phyloP scores from a whole-genome alignment of 2,888 invertebrate species.

The Dugesia japonica region DNA sequence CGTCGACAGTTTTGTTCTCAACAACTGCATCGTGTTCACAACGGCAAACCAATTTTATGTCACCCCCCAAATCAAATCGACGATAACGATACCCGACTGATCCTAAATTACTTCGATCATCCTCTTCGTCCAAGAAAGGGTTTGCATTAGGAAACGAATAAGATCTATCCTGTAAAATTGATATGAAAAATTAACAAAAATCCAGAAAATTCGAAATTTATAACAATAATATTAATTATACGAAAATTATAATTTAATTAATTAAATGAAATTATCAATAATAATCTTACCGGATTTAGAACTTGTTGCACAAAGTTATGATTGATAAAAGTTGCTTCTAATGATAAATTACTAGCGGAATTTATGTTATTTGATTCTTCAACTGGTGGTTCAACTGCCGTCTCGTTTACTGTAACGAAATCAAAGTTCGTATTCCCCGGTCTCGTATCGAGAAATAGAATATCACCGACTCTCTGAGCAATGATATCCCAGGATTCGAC shows the following conservation, averaged over 20 bases:
- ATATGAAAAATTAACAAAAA: no score
- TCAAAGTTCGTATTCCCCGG: slow-evolving; percentile 54
- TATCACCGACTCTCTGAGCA: slow-evolving; percentile 54
- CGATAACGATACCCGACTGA: slow-evolving; percentile 85
- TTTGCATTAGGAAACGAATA: slow-evolving; percentile 75
- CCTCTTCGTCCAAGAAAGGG: slow-evolving; percentile 80
- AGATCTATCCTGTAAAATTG: slow-evolving; percentile 64
- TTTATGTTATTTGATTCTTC: slow-evolving; percentile 84
- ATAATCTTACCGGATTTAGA: slow-evolving; percentile 52
- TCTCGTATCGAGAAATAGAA: slow-evolving; percentile 84
- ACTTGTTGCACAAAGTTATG: slow-evolving; percentile 98
- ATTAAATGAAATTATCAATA: no score
- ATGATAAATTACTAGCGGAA: slow-evolving; percentile 77
- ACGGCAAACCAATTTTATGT: slow-evolving; percentile 71
- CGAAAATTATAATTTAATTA: no score
- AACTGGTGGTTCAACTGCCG: slow-evolving; percentile 86
- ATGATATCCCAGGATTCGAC: slow-evolving; percentile 98
- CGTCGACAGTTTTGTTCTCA: slow-evolving; percentile 48
- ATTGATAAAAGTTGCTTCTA: slow-evolving; percentile 96
- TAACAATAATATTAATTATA: no score
- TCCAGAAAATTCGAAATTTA: no score
- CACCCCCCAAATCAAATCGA: slow-evolving; percentile 85
- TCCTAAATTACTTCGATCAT: slow-evolving; percentile 64
- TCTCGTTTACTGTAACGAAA: slow-evolving; percentile 88
- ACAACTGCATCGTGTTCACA: slow-evolving; percentile 90